Base-by-base conservation (phyloP, 2,797 vertebrate genomes). In the Helostoma temminkii region DNA sequence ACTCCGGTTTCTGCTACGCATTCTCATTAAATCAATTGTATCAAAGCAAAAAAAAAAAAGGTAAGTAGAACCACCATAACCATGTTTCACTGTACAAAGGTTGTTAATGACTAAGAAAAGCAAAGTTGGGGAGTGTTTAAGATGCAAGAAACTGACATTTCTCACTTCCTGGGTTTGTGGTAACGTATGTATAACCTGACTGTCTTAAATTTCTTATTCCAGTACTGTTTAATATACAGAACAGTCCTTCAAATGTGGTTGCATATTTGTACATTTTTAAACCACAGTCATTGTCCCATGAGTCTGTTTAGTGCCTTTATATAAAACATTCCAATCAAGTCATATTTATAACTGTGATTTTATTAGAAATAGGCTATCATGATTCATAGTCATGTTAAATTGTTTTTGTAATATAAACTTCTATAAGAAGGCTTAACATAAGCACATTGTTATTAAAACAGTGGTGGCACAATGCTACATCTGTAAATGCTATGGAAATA, bases 361-460 rank as follows among this genome's bases (percentile, higher is more conserved):
- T 93, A 92, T 94, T 93, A 92, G 91, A 94, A 93, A 94, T 88
- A 81, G 86, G 88, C 87, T 91, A 87, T 74, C 88, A 89, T 92
- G 86, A 91, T 69, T 86, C 80, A 87, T 79, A 86, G 86, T 91
- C 91, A 92, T 91, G 90, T 92, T 91, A 83, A 91, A 84, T 91
- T 89, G 78, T 86, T 84, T 87, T 82, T 70, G 83, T 87, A 89
- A 82, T 91, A 91, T 88, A 90, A 92, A 93, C 80, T 89, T 93
- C 90, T 93, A 88, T 91, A 93, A 94, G 92, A 91, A 91, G 91
- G 90, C 86, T 92, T 91, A 92, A 93, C 85, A 86, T 91, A 88
- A 87, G 90, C 86, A 88, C 83, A 88, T 89, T 87, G 81, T 93
- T 93, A 89, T 88, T 91, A 86, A 93, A 93, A 93, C 90, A 91